Evolutionary conservation across 2,888 invertebrate genomes (phyloP).

Genomic region (Dolichomitus sp.): DNA sequence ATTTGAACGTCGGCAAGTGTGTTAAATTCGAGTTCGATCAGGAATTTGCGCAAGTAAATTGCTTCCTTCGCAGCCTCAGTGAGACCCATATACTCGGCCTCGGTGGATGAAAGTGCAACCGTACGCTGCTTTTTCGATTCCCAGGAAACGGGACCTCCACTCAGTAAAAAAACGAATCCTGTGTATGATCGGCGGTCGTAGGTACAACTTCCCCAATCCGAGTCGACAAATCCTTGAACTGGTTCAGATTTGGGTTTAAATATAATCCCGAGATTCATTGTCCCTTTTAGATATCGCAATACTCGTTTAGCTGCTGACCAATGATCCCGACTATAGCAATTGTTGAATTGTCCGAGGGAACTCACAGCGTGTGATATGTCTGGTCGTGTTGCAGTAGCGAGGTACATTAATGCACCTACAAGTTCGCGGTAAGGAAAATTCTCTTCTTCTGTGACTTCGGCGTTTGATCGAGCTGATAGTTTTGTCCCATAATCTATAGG

Average conservation of each 20-base stretch:
- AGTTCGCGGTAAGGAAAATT: conserved; percentile 62
- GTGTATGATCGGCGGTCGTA: conserved; percentile 70
- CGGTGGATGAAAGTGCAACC: conserved; percentile 68
- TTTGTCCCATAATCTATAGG: conserved; percentile 35
- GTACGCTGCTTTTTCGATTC: conserved; percentile 67
- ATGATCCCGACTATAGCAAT: conserved; percentile 61
- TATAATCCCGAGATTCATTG: conserved; percentile 68
- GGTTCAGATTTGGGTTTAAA: conserved; percentile 54
- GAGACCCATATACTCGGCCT: conserved; percentile 68
- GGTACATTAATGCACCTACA: conserved; percentile 69
- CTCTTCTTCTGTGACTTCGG: background rate
- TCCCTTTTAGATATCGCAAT: conserved; percentile 76
- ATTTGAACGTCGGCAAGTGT: conserved; percentile 34
- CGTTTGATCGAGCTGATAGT: background rate
- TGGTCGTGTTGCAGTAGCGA: conserved; percentile 67
- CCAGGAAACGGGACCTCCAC: conserved; percentile 66
- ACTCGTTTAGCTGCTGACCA: conserved; percentile 77
- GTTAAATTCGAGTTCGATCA: conserved; percentile 59
- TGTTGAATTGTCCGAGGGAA: conserved; percentile 67
- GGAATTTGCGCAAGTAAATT: conserved; percentile 43
- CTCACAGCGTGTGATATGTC: conserved; percentile 70
- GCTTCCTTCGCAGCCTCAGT: conserved; percentile 62
- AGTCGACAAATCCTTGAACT: conserved; percentile 74
- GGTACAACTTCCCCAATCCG: conserved; percentile 74
- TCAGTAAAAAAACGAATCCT: conserved; percentile 66